Conservation (phyloP, 37 sponge, comb jelly and placozoan genomes). For the Trichoplax adhaerens region DNA sequence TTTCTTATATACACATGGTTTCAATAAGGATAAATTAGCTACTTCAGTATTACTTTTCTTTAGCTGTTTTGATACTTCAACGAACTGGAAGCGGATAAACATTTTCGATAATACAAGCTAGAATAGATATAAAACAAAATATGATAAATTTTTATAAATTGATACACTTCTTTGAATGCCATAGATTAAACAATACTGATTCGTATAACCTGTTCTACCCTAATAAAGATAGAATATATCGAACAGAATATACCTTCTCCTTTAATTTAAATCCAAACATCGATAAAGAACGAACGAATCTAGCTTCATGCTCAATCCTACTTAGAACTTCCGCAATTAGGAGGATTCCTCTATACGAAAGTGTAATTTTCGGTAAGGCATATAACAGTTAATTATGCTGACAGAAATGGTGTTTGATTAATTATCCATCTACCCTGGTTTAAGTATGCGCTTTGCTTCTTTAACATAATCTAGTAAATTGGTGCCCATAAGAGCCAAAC, state of each 20-base stretch:
- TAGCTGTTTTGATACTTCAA: background rate
- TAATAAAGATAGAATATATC: slow-evolving; percentile 37
- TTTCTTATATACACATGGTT: slow-evolving; percentile 84
- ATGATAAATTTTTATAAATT: too few species aligned
- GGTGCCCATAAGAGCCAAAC: slow-evolving; percentile 91
- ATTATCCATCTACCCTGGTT: slow-evolving; percentile 1
- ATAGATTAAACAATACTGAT: too few species aligned
- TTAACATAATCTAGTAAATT: slow-evolving; percentile 63
- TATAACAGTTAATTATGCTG: too few species aligned
- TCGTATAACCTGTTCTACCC: too few species aligned
- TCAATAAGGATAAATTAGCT: slow-evolving; percentile 37
- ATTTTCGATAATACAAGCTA: slow-evolving; percentile 24
- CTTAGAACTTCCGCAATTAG: slow-evolving; percentile 69
- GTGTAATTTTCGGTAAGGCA: background rate
- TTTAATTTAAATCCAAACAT: slow-evolving; percentile 45
- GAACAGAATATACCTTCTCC: slow-evolving; percentile 12
- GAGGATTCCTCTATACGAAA: slow-evolving; percentile 32
- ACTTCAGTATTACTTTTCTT: slow-evolving; percentile 4
- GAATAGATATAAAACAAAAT: slow-evolving; percentile 9
- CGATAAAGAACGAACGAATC: slow-evolving; percentile 42
- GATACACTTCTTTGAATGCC: too few species aligned
- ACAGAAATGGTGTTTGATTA: too few species aligned
- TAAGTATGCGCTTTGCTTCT: slow-evolving; percentile 70
- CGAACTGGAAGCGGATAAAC: slow-evolving; percentile 1
- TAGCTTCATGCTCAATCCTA: slow-evolving; percentile 35